Evolutionary conservation across 2,888 invertebrate genomes (phyloP).

Genomic region (Stenodema calcarata): DNA sequence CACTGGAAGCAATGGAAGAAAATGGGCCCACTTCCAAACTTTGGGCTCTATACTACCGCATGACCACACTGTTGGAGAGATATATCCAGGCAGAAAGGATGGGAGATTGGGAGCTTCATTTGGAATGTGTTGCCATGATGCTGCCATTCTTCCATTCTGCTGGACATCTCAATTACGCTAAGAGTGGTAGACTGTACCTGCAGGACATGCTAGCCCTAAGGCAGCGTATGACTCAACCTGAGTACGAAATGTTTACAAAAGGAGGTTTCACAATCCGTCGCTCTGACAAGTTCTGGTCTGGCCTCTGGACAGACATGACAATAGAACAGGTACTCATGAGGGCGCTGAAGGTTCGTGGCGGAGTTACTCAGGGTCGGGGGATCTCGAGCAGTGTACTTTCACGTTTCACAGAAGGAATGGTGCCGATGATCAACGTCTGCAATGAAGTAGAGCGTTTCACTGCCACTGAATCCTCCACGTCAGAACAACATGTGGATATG

Average conservation of each 20-base stretch:
- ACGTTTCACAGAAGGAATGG: slow-evolving; percentile 43
- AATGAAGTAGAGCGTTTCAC: slow-evolving; percentile 54
- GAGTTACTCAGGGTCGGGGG: slow-evolving; percentile 56
- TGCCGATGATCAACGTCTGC: slow-evolving; percentile 52
- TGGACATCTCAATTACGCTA: background rate
- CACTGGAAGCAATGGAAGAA: slow-evolving; percentile 17
- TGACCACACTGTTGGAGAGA: slow-evolving; percentile 29
- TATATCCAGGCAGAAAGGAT: slow-evolving; percentile 46
- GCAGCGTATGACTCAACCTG: background rate
- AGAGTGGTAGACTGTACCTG: slow-evolving; percentile 3
- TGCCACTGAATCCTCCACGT: slow-evolving; percentile 55
- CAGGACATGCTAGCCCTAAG: slow-evolving; percentile 16
- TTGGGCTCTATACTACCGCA: slow-evolving; percentile 42
- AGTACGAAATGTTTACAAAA: background rate
- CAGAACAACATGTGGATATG: slow-evolving; percentile 20
- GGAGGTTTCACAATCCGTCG: slow-evolving; percentile 11
- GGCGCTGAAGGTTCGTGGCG: slow-evolving; percentile 58
- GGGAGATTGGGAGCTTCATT: slow-evolving; percentile 12
- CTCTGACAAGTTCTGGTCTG: slow-evolving; percentile 12
- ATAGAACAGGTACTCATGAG: slow-evolving; percentile 60
- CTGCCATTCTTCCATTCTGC: slow-evolving; percentile 3
- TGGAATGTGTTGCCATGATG: background rate
- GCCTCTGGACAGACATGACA: slow-evolving; percentile 51
- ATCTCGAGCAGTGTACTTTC: slow-evolving; percentile 37
- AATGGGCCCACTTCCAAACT: slow-evolving; percentile 18